A percentile compares a stretch with the other conserved stretches of the same genome.
Evolutionary conservation across 2,113 vertebrate species (phyloP).

Genomic region (Tamias sibiricus): DNA sequence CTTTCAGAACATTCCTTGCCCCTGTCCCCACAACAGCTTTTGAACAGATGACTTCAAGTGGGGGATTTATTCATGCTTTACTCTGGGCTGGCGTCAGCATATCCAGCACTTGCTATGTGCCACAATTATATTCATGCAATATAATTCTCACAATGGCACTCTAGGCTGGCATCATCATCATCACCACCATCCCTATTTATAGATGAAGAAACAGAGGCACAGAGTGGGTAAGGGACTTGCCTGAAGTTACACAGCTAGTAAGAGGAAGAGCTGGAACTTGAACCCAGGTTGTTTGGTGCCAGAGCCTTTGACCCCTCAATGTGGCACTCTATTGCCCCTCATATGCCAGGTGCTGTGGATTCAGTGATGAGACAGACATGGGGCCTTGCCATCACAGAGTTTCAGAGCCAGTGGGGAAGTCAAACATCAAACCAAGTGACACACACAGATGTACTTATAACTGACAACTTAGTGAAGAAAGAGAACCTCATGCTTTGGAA

Average conservation of each 20-base stretch:
- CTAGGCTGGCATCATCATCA: not conserved
- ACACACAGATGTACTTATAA: not conserved
- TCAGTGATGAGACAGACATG: not conserved
- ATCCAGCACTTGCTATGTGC: not conserved
- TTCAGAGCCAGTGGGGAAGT: not conserved
- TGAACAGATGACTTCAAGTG: not conserved
- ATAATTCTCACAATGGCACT: not conserved
- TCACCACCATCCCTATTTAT: not conserved
- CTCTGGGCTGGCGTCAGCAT: not conserved
- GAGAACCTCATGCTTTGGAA: not conserved
- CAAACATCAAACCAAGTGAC: not conserved
- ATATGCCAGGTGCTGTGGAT: not conserved
- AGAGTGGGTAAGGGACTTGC: not conserved
- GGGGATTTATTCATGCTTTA: not conserved
- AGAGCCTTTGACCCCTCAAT: not conserved
- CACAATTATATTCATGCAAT: not conserved
- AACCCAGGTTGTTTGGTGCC: not conserved
- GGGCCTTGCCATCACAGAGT: not conserved
- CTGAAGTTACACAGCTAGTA: not conserved
- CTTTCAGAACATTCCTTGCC: not conserved
- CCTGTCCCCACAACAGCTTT: not conserved
- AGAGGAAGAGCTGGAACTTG: not conserved
- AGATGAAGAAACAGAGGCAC: constrained; percentile 27
- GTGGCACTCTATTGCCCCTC: not conserved
- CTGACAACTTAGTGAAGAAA: not conserved